These are phyloP conservation scores for Elephas maximus DNA, from an alignment of 2,113 vertebrate species.

Conservation along the genomic window DNA sequence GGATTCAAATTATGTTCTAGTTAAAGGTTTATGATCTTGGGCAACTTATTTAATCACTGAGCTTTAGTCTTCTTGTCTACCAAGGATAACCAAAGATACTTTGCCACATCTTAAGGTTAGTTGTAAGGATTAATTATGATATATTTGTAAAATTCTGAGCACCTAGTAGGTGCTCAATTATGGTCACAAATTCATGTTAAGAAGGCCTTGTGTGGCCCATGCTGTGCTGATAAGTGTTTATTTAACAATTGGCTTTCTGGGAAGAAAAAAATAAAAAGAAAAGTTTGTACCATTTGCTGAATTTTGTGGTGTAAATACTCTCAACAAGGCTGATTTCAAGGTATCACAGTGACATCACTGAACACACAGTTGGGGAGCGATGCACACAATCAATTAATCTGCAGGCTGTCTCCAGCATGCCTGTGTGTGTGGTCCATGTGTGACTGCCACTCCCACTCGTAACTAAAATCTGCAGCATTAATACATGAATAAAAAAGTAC, in stretches of 20 bases:
- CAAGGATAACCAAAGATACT: background rate
- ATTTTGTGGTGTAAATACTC: background rate
- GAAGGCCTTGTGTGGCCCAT: background rate
- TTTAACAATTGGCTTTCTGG: background rate
- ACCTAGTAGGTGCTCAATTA: background rate
- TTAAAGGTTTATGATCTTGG: background rate
- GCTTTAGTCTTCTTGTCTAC: background rate
- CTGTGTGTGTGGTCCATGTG: background rate
- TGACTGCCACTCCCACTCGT: background rate
- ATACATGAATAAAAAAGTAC: constrained; percentile 3
- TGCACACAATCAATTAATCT: background rate
- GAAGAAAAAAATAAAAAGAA: background rate
- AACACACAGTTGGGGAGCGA: background rate
- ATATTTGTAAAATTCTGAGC: background rate
- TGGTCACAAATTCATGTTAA: background rate
- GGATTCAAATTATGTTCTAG: background rate
- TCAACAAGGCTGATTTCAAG: background rate
- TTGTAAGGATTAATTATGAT: background rate
- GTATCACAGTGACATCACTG: background rate
- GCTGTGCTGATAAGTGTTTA: background rate
- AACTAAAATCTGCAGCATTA: background rate
- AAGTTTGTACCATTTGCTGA: background rate
- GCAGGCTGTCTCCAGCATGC: background rate
- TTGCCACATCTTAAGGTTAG: background rate
- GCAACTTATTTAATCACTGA: background rate